Evolutionary conservation across 2,888 invertebrate species (phyloP).

Genomic region (Drosophila robusta): DNA sequence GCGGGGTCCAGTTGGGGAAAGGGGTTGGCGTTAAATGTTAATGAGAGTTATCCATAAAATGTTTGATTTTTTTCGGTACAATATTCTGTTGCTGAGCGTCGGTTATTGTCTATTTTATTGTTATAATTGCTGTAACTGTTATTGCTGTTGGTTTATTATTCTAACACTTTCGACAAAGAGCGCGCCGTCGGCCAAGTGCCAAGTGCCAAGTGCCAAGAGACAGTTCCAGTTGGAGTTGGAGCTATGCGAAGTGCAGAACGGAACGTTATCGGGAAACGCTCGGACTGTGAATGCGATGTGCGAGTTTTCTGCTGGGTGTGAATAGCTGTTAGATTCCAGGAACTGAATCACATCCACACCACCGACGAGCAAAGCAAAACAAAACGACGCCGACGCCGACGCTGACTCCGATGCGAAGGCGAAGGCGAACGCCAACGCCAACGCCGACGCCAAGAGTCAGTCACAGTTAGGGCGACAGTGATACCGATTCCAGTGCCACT

Average conservation of each 20-base stretch:
- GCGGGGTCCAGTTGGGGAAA: conserved; percentile 7
- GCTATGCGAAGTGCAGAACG: conserved; percentile 60
- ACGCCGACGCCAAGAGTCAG: conserved; percentile 35
- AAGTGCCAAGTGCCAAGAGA: conserved; percentile 8
- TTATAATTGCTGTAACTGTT: conserved; percentile 44
- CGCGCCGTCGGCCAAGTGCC: conserved; percentile 56
- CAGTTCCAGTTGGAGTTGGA: conserved; percentile 53
- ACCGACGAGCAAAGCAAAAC: conserved; percentile 34
- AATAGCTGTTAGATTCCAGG: conserved; percentile 85
- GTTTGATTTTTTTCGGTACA: conserved; percentile 36
- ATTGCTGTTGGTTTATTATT: conserved; percentile 64
- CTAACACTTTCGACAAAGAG: conserved; percentile 69
- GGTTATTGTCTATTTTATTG: conserved; percentile 47
- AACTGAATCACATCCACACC: conserved; percentile 76
- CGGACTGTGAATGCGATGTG: conserved; percentile 83
- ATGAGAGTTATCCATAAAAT: conserved; percentile 52
- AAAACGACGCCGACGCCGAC: conserved; percentile 38
- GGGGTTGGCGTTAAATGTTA: conserved; percentile 46
- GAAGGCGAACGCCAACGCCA: conserved; percentile 38
- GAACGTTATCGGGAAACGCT: conserved; percentile 83
- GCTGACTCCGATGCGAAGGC: conserved; percentile 27
- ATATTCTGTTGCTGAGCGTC: conserved; percentile 20
- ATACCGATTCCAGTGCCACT: conserved; percentile 28
- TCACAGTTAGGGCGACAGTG: conserved; percentile 36
- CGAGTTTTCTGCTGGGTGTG: conserved; percentile 84